phyloP scores from a whole-genome alignment of 2,797 vertebrate genomes.

The Decapterus maruadsi region DNA sequence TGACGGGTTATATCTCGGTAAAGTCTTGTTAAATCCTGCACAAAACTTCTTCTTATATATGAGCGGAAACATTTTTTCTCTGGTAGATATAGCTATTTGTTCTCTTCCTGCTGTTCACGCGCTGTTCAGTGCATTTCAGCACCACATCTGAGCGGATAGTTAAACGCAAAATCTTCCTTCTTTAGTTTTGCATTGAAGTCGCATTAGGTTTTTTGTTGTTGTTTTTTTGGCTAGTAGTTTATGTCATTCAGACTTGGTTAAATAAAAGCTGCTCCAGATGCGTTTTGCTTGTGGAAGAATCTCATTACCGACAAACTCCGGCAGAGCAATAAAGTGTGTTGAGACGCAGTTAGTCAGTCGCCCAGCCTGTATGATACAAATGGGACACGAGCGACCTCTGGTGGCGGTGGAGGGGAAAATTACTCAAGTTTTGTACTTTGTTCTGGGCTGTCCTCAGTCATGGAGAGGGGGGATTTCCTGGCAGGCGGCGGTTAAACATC shows the following conservation, averaged over 20 bases:
- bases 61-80: neutral
- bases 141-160: slow-evolving; percentile 73
- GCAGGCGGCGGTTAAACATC: neutral
- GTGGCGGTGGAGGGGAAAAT: slow-evolving; percentile 12
- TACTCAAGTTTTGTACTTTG: neutral
- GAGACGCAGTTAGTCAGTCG: neutral
- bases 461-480: slow-evolving; percentile 7
- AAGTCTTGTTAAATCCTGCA: neutral
- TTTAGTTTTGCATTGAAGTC: neutral
- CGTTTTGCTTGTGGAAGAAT: neutral
- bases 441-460: neutral
- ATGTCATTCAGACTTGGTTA: neutral
- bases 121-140: slow-evolving; percentile 63
- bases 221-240: neutral
- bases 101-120: rapidly evolving
- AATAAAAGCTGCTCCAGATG: neutral
- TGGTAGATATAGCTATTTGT: neutral
- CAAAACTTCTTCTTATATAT: neutral
- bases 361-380: neutral
- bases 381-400: slow-evolving; percentile 52
- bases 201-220: neutral
- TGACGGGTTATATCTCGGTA: neutral
- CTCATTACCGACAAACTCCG: neutral
- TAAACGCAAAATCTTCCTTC: neutral
- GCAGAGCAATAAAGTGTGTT: neutral